Evolutionary conservation across 2,797 vertebrate genomes (phyloP).

Genomic region (Dendrocincla tyrannina): DNA sequence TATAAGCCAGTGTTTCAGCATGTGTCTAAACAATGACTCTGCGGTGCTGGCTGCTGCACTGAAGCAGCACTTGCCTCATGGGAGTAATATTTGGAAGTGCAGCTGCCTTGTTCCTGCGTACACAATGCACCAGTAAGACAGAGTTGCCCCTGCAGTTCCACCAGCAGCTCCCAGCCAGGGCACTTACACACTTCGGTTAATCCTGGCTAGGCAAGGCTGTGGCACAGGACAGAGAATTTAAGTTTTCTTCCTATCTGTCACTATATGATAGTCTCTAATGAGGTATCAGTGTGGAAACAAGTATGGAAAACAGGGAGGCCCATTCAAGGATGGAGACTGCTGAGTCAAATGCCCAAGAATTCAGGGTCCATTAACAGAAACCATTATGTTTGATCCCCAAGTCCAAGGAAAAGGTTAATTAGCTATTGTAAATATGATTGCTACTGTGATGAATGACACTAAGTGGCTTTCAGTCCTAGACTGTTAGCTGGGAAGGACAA

Average conservation of each 20-base stretch:
- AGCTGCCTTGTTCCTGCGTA: neutral
- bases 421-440: neutral
- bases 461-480: neutral
- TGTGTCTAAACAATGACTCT: neutral
- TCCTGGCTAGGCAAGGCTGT: neutral
- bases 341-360: neutral
- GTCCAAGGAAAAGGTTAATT: neutral
- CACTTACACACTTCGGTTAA: neutral
- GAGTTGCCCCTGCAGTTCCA: neutral
- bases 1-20: neutral
- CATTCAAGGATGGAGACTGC: neutral
- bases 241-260: neutral
- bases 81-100: neutral
- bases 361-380: neutral
- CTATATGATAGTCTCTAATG: neutral
- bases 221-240: neutral
- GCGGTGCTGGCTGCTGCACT: neutral
- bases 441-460: neutral
- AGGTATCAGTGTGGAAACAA: neutral
- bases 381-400: neutral
- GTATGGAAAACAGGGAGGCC: neutral
- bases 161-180: neutral
- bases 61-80: rapidly evolving
- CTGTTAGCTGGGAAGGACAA: neutral
- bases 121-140: rapidly evolving